Percentiles rank a stretch among this genome's conserved stretches.
phyloP scores from a whole-genome alignment of 1,140 invertebrate genomes.

The Frieseomelitta varia region DNA sequence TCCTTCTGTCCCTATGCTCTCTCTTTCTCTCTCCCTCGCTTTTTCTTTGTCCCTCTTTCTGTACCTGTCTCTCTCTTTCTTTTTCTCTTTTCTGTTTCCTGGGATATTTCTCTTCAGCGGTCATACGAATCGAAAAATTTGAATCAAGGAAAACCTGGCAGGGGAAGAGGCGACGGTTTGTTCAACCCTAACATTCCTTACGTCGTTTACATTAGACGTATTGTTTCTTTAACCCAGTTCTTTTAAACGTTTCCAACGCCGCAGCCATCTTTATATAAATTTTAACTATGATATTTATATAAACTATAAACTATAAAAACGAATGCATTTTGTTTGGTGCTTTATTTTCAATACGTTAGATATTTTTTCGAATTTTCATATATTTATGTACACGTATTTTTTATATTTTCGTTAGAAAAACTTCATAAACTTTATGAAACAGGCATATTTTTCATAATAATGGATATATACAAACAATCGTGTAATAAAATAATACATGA shows the following conservation, averaged over 20 bases:
- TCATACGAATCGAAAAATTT: constrained; percentile 37
- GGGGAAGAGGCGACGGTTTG: neutral
- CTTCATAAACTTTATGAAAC: neutral
- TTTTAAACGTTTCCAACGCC: neutral
- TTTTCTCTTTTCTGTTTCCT: constrained; percentile 29
- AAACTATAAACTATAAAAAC: neutral
- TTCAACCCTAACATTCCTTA: neutral
- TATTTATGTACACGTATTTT: neutral
- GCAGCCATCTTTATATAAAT: constrained; percentile 10
- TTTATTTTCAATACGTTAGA: neutral
- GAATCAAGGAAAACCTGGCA: neutral
- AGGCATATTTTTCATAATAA: neutral
- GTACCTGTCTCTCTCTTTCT: constrained; percentile 10
- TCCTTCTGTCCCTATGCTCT: constrained; percentile 32
- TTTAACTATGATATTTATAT: no score
- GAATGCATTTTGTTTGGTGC: neutral
- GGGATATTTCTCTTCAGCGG: constrained; percentile 13
- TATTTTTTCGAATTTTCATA: neutral
- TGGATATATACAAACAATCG: neutral
- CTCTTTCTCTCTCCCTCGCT: neutral
- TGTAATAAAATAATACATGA: neutral
- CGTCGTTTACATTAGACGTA: neutral
- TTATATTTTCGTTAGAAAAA: neutral
- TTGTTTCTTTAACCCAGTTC: neutral
- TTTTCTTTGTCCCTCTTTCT: neutral